phyloP scores from a whole-genome alignment of 2,888 invertebrate species.

The Agrochola circellaris region DNA sequence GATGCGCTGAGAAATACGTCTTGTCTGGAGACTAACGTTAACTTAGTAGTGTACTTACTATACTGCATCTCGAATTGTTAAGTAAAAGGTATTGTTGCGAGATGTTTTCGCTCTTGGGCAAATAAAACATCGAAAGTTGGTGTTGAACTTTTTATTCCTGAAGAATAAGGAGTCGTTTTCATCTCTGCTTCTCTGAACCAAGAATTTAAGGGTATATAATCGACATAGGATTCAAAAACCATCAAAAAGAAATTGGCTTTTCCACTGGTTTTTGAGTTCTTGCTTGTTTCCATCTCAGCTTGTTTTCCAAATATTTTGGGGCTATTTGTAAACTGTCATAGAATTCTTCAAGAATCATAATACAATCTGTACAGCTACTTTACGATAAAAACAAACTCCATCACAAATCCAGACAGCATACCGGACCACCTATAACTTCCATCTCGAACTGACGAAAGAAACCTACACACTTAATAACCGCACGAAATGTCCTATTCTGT shows the following conservation, averaged over 20 bases:
- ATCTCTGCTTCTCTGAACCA: background rate
- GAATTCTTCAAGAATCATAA: background rate
- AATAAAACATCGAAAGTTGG: background rate
- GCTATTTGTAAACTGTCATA: background rate
- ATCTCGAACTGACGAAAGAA: slow-evolving; percentile 45
- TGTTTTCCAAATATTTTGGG: background rate
- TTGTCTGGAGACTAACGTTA: slow-evolving; percentile 50
- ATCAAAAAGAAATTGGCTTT: background rate
- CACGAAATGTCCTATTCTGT: slow-evolving; percentile 61
- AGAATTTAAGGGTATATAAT: background rate
- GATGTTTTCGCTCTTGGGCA: background rate
- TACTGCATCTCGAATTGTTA: slow-evolving; percentile 45
- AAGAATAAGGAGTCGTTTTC: background rate
- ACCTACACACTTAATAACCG: slow-evolving; percentile 57
- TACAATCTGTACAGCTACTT: background rate
- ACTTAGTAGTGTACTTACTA: slow-evolving; percentile 44
- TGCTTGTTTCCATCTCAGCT: background rate
- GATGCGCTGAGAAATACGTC: slow-evolving; percentile 54
- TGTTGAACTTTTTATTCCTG: background rate
- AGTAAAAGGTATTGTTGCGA: slow-evolving; percentile 46
- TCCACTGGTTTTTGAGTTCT: background rate
- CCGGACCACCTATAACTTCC: slow-evolving; percentile 38
- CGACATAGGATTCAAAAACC: background rate
- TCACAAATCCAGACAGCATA: slow-evolving; percentile 30
- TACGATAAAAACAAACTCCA: background rate